Evolutionary conservation across 1,140 invertebrate species (phyloP).

Genomic region (Nasonia vitripennis): DNA sequence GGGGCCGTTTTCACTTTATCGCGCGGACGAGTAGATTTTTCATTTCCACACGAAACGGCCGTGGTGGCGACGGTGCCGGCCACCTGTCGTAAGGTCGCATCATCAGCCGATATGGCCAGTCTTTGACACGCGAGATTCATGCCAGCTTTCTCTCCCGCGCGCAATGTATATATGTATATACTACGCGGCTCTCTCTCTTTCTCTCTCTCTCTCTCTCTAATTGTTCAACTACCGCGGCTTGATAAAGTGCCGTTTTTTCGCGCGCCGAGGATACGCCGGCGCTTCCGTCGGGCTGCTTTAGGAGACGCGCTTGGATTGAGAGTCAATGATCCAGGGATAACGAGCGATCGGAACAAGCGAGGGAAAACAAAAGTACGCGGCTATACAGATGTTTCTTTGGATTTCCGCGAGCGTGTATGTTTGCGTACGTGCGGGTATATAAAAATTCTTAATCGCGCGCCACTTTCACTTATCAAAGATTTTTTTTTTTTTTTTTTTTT

Average conservation of each 20-base stretch:
- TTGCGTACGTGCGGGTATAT: neutral
- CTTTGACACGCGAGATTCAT: constrained; percentile 11
- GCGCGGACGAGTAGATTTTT: neutral
- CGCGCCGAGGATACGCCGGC: neutral
- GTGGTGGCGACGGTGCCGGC: too few relatives aligned
- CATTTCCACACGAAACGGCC: neutral
- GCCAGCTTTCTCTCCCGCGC: constrained; percentile 31
- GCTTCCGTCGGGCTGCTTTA: neutral
- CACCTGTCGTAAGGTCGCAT: neutral
- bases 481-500: neutral
- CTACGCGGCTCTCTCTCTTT: constrained; percentile 1
- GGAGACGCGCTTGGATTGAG: neutral
- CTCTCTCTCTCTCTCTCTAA: constrained; percentile 37
- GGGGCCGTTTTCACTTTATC: neutral
- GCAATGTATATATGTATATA: neutral
- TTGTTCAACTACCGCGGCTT: neutral
- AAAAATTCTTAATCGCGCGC: neutral
- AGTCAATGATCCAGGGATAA: neutral
- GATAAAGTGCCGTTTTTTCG: neutral
- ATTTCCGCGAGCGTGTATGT: neutral
- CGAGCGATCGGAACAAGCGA: neutral
- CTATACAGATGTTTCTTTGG: neutral
- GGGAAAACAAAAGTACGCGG: neutral
- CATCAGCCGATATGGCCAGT: constrained; percentile 7
- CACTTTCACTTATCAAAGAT: neutral